Base-by-base conservation (phyloP, 2,113 vertebrate species). In the Okapia johnstoni region DNA sequence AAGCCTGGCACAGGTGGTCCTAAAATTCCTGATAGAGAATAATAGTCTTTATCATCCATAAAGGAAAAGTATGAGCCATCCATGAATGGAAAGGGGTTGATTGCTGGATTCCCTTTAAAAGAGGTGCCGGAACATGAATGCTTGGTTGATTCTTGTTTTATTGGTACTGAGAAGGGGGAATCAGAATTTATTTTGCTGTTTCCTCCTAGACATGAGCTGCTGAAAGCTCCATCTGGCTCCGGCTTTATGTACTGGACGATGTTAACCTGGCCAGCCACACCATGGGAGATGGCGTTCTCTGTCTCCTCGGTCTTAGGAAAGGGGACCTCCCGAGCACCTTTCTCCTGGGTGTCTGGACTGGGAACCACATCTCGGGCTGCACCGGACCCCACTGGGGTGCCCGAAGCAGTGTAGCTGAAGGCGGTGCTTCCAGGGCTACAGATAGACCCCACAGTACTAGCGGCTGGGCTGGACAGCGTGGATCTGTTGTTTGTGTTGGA, bases 41-140 rank as follows among this genome's bases (percentile, higher is more conserved):
- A 99, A 98, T 99, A 99, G 98, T 99, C 99, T 98, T 99, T 99
- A 98, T 99, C 99, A 99, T 99, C 99, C 99, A 99, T 99, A 97
- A 99, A 99, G 98, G 99, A 99, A 98, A 99, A 99, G 98, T 99
- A 99, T 0, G 99, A 99, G 97, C 99, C 99, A 98, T 99, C 99
- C 97, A 99, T 99, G 77, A 99, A 99, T 88, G 99, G 99, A 98
- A 99, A 99, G 85, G 99, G 99, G 98, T 99, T 99, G 89, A 99
- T 98, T 48, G 99, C 98, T n/a, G 99, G 99, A 88, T 98, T 99
- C 95, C 99, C 99, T 98, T 99, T 98, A 76, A 99, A 99, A 97
- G 99, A 98, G 85, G 98, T 97, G 98, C 99, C 99, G 93, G 99
- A 99, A 99, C 99, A 99, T 63, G 99, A 99, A 91, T 99, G 99